Conservation (phyloP, 2,888 invertebrate species). For the Polymixis lichenea region DNA sequence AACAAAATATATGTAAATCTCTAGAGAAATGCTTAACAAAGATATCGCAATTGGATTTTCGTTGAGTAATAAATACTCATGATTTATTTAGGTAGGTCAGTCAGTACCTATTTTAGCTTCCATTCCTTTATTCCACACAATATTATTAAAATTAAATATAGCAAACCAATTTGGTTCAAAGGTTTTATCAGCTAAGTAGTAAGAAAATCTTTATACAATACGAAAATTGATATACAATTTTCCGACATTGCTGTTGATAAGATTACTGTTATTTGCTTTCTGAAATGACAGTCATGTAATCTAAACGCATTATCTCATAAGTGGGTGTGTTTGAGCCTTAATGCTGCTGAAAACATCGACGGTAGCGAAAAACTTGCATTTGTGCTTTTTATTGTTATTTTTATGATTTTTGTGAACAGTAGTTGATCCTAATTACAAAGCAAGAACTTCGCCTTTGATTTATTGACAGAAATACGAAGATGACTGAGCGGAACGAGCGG, state of each 20-base stretch:
- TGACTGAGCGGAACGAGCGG: conserved; percentile 74
- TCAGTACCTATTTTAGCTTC: too few relatives aligned
- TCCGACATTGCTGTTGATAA: conserved; percentile 34
- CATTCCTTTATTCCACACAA: background rate
- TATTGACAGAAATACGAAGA: conserved; percentile 63
- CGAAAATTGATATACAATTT: conserved; percentile 51
- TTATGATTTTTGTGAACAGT: background rate
- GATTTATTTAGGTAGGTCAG: background rate
- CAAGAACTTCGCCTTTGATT: background rate
- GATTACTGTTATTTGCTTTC: conserved; percentile 59
- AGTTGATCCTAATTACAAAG: background rate
- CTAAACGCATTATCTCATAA: conserved; percentile 43
- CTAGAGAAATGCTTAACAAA: conserved; percentile 6
- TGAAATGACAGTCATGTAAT: conserved; percentile 51
- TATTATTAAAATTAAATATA: background rate
- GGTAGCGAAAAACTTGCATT: conserved; percentile 2
- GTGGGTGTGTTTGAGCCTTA: conserved; percentile 14
- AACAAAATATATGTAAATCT: background rate
- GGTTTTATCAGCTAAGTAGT: background rate
- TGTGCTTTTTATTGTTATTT: background rate
- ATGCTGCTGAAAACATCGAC: conserved; percentile 7
- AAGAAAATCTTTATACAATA: background rate
- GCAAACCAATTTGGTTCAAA: background rate
- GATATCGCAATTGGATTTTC: background rate
- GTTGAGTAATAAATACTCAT: background rate